Conservation (phyloP, 2,888 invertebrate genomes). For the Drosophila anomalipes region DNA sequence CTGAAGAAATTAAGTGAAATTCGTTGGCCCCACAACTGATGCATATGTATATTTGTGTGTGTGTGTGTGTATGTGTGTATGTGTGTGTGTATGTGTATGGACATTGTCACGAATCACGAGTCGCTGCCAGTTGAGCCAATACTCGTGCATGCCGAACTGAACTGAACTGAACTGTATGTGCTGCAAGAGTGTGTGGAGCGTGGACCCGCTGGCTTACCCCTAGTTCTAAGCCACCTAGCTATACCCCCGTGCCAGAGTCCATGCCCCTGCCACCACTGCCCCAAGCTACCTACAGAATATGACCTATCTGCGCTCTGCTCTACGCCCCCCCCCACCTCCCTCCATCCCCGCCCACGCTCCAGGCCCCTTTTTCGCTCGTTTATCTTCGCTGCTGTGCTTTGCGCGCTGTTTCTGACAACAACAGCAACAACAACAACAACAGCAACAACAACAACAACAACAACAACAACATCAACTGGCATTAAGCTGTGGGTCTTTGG, state of each 20-base stretch:
- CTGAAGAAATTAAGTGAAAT: slow-evolving; percentile 71
- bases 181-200: slow-evolving; percentile 29
- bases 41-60: slow-evolving; percentile 5
- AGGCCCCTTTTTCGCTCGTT: slow-evolving; percentile 39
- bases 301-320: slow-evolving; percentile 8
- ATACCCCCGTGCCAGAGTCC: background rate
- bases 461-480: slow-evolving; percentile 29
- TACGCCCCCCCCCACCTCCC: background rate
- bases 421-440: slow-evolving; percentile 23
- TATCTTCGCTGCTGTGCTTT: slow-evolving; percentile 55
- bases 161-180: slow-evolving; percentile 15
- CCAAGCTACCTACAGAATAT: background rate
- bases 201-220: slow-evolving; percentile 34
- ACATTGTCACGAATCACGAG: slow-evolving; percentile 57
- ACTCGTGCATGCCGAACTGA: slow-evolving; percentile 51
- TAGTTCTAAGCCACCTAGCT: background rate
- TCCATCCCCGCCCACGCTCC: no score
- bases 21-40: slow-evolving; percentile 60
- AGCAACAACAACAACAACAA: slow-evolving; percentile 28
- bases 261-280: background rate
- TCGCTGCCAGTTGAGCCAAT: slow-evolving; percentile 58
- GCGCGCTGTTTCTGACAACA: slow-evolving; percentile 34
- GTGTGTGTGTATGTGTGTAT: slow-evolving; percentile 1
- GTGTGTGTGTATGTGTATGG: slow-evolving; percentile 37
- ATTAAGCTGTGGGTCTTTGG: slow-evolving; percentile 46